These are phyloP conservation scores for Limnephilus marmoratus DNA, from an alignment of 2,888 invertebrate genomes.

Conservation along the genomic window DNA sequence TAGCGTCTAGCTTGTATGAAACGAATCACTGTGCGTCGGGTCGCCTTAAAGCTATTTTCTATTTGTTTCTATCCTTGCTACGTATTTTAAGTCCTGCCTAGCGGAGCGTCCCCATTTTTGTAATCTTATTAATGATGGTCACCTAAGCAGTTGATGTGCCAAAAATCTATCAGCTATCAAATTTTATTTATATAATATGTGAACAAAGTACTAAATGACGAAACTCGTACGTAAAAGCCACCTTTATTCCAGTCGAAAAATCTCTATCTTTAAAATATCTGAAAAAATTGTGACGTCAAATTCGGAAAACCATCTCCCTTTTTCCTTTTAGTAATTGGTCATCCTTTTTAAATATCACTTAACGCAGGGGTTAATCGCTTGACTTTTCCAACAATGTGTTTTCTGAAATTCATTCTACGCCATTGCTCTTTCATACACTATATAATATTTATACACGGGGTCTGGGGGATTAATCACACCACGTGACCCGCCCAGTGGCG, in stretches of 20 bases:
- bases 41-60: background rate
- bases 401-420: constrained; percentile 2
- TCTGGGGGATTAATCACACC: constrained; percentile 31
- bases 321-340: background rate
- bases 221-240: background rate
- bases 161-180: background rate
- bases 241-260: background rate
- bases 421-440: background rate
- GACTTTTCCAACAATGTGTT: background rate
- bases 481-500: constrained; percentile 32
- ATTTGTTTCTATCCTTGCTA: background rate
- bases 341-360: background rate
- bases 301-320: background rate
- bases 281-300: background rate
- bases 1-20: no score
- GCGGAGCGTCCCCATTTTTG: background rate
- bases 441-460: constrained; percentile 12
- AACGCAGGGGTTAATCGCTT: background rate
- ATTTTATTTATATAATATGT: background rate
- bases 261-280: background rate
- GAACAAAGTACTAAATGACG: background rate
- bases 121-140: background rate
- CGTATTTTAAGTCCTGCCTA: background rate
- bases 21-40: no score
- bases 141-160: background rate